A percentile compares a stretch with the other conserved stretches of the same genome.
Conservation (phyloP, 2,797 vertebrate genomes). For the Vespertilio murinus region DNA sequence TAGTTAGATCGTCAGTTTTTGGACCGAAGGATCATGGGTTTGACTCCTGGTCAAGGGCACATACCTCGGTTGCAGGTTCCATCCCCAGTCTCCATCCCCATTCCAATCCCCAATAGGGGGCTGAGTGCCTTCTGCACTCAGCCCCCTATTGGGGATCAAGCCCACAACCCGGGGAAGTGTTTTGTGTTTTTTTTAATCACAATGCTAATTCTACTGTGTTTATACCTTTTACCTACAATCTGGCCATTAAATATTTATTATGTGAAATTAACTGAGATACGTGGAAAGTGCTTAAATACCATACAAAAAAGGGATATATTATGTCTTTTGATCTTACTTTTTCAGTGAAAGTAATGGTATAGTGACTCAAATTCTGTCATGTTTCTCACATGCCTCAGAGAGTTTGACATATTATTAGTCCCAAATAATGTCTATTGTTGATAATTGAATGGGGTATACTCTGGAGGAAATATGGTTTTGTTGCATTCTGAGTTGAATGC, state of each 20-base stretch:
- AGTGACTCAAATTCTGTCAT: background rate
- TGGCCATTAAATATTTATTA: constrained; percentile 1
- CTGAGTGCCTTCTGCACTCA: no score
- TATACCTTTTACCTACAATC: constrained; percentile 3
- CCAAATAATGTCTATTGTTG: background rate
- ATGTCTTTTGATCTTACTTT: constrained; percentile 22
- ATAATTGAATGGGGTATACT: background rate
- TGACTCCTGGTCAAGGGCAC: no score
- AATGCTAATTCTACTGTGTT: constrained; percentile 21
- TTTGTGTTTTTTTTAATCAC: constrained; percentile 36
- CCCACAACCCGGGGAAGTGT: background rate
- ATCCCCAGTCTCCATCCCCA: no score
- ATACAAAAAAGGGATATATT: background rate
- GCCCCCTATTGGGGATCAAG: no score
- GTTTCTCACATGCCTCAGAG: background rate
- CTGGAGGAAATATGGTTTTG: background rate
- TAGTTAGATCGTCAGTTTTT: no score
- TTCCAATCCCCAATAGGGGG: no score
- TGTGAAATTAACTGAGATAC: constrained; percentile 18
- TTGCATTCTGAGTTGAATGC: constrained; percentile 33
- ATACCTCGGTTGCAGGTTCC: no score
- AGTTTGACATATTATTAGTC: constrained; percentile 2
- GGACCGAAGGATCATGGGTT: no score
- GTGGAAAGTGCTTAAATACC: background rate
- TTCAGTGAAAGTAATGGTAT: background rate